These are phyloP conservation scores for Hydrocynus forskahlii DNA, from an alignment of 2,797 vertebrate genomes.

Conservation along the genomic window DNA sequence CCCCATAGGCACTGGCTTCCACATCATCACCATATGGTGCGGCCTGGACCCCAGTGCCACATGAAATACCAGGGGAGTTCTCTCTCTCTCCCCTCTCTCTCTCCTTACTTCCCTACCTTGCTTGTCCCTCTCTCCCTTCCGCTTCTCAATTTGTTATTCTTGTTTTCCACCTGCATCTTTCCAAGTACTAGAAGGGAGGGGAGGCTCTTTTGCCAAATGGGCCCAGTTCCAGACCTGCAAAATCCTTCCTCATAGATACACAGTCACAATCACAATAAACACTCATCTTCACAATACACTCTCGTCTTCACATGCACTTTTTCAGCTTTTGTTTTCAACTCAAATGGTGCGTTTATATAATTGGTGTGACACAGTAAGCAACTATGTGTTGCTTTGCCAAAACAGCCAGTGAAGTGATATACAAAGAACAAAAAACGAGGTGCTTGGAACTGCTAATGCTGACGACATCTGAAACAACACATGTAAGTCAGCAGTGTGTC, in stretches of 20 bases:
- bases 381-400: neutral
- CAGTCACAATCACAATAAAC: slow-evolving; percentile 1
- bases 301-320: neutral
- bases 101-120: neutral
- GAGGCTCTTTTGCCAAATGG: slow-evolving; percentile 22
- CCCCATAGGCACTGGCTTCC: slow-evolving; percentile 46
- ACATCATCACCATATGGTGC: slow-evolving; percentile 52
- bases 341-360: neutral
- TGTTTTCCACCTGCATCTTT: slow-evolving; percentile 19
- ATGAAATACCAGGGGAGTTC: slow-evolving; percentile 18
- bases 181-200: neutral
- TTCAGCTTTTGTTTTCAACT: slow-evolving; percentile 1
- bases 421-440: neutral
- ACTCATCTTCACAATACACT: slow-evolving; percentile 7
- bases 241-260: neutral
- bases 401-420: neutral
- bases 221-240: slow-evolving; percentile 11
- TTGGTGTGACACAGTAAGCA: slow-evolving; percentile 2
- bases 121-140: neutral
- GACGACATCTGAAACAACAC: neutral
- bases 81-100: slow-evolving; percentile 26
- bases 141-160: neutral
- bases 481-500: neutral
- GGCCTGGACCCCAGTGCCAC: slow-evolving; percentile 18
- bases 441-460: neutral